Base-by-base conservation (phyloP, 2,888 invertebrate genomes). In the Ornithoptera alexandrae region DNA sequence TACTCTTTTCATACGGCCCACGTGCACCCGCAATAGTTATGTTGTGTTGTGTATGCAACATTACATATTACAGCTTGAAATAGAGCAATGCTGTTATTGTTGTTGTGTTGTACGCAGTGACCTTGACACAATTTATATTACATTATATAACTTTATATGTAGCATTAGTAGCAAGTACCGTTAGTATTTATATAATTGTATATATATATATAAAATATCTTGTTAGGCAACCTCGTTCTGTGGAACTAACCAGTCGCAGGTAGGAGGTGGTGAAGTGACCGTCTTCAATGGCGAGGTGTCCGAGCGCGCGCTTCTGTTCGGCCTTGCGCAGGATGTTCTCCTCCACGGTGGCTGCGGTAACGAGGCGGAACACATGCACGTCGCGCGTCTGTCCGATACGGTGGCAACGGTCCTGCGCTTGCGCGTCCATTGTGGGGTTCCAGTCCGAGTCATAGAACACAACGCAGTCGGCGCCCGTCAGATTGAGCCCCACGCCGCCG, bases 371-470 rank as follows among this genome's bases (percentile, higher is more conserved):
- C 83, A 99, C 99, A 91, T 99, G 98, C 74, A 99, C 99, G 94
- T 99, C 99, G 78, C 99, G 94, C 22, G 99, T 99, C 93, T 99
- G 99, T 0, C 99, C 99, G 86, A 99, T 99, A 80, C 99, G 95
- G 93, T 99, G 99, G 88, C 99, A 99, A 77, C 98, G 95, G 93
- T 98, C 98, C 90, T 97, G 97, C 74, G 97, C 98, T 83, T 91
- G 91, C 72, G 99, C 99, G 93, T 99, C 99, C 99, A 99, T 99
- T 7, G 99, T 99, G 65, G 99, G 99, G 94, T 99, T 99, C 99
- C 99, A 99, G 92, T 99, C 99, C 73, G 98, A 98, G 93, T 99
- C 99, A 90, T 99, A 99, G 93, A 99, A 99, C 86, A 99, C 97
- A 77, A 99, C 99, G 78, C 98, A 98, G 93, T 99, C 99, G 61